These are phyloP conservation scores for Podiceps cristatus DNA, from an alignment of 2,113 vertebrate species.

Conservation along the genomic window DNA sequence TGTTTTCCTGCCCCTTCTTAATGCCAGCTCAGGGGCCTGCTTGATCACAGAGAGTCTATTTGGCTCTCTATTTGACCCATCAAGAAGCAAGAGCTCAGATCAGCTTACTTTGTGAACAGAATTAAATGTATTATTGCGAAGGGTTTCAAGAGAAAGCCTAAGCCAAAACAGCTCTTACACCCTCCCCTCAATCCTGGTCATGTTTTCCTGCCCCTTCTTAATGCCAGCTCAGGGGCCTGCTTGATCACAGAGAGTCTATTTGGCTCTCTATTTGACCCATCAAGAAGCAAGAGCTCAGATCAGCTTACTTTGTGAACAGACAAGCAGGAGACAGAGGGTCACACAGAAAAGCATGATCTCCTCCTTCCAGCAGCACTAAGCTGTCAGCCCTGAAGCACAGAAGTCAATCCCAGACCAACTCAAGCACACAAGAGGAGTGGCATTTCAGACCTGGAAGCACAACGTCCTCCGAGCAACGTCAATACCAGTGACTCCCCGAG, in stretches of 20 bases:
- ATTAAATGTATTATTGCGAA: neutral
- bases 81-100: neutral
- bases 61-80: neutral
- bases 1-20: neutral
- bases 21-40: neutral
- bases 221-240: neutral
- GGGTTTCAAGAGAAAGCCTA: neutral
- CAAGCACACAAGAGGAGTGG: neutral
- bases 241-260: neutral
- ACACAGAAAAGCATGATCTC: fast-evolving
- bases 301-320: neutral
- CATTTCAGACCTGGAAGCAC: neutral
- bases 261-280: neutral
- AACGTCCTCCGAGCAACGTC: fast-evolving
- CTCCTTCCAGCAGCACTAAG: neutral
- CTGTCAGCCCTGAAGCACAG: neutral
- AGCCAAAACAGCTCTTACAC: neutral
- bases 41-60: neutral
- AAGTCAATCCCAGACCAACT: fast-evolving
- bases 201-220: neutral
- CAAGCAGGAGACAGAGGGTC: neutral
- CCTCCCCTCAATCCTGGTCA: neutral
- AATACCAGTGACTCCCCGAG: neutral
- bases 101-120: no score
- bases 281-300: neutral